These are phyloP conservation scores for Stegophylla sp. DNA, from an alignment of 2,888 invertebrate genomes.

Conservation along the genomic window DNA sequence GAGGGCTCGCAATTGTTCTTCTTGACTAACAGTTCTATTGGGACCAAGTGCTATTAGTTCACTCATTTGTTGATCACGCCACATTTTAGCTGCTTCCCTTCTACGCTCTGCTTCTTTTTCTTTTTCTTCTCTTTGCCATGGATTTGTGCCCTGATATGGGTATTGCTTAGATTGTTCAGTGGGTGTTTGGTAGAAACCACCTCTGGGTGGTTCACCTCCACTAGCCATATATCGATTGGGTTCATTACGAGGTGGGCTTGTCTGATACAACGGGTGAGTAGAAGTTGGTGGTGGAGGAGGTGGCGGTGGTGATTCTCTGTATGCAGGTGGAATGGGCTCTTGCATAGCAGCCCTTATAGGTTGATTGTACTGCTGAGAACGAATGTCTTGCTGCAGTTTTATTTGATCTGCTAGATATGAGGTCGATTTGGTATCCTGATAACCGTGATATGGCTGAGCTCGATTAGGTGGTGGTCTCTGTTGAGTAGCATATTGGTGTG, in stretches of 20 bases:
- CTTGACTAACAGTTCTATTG: constrained; percentile 78
- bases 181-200: constrained; percentile 71
- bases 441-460: constrained; percentile 50
- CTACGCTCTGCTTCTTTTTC: constrained; percentile 80
- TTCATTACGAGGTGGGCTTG: constrained; percentile 52
- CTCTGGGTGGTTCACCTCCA: constrained; percentile 67
- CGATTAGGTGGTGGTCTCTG: constrained; percentile 58
- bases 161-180: constrained; percentile 66
- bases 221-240: constrained; percentile 72
- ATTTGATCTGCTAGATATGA: constrained; percentile 38
- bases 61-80: constrained; percentile 86
- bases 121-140: constrained; percentile 92
- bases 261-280: constrained; percentile 73
- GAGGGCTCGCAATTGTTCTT: constrained; percentile 85
- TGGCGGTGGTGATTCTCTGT: constrained; percentile 65
- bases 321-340: constrained; percentile 61
- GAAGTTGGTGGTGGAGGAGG: constrained; percentile 76
- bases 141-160: constrained; percentile 71
- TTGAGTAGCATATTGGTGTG: constrained; percentile 56
- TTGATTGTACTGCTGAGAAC: constrained; percentile 65
- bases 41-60: constrained; percentile 75
- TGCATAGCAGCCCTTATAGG: constrained; percentile 59
- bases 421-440: constrained; percentile 30
- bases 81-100: constrained; percentile 76
- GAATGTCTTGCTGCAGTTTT: constrained; percentile 63